Evolutionary conservation across 2,113 vertebrate species (phyloP).

Genomic region (Holacanthus passer): DNA sequence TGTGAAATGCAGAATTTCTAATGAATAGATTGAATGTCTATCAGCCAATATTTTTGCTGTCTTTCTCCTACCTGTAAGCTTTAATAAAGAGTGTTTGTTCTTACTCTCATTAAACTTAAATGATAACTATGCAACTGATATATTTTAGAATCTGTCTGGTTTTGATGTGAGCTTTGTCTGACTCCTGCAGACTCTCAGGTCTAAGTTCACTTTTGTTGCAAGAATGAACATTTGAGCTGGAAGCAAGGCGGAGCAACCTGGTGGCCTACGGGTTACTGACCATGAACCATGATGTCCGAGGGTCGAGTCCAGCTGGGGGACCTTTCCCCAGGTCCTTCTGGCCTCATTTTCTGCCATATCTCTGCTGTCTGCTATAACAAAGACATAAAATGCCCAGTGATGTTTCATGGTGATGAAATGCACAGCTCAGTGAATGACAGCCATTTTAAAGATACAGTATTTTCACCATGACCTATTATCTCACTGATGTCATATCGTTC

Average conservation of each 20-base stretch:
- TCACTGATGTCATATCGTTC: constrained; percentile 1
- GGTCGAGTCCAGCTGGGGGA: neutral
- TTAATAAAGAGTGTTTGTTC: neutral
- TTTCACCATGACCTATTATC: neutral
- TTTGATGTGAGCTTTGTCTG: neutral
- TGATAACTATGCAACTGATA: neutral
- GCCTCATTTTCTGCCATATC: neutral
- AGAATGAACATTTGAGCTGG: neutral
- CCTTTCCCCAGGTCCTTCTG: neutral
- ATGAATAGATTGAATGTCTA: neutral
- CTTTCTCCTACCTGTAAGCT: neutral
- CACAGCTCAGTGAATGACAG: neutral
- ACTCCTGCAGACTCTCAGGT: neutral
- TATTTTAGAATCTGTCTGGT: neutral
- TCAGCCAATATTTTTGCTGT: neutral
- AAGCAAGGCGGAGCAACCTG: neutral
- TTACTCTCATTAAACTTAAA: neutral
- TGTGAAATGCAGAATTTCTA: too few relatives aligned
- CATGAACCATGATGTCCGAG: neutral
- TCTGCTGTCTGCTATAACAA: neutral
- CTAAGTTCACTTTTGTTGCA: neutral
- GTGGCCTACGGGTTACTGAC: neutral
- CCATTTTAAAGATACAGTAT: constrained; percentile 8
- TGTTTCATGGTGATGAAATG: neutral
- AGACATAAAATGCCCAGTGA: neutral